phyloP scores from a whole-genome alignment of 2,888 invertebrate genomes.

The Nephrotoma guestfalica region DNA sequence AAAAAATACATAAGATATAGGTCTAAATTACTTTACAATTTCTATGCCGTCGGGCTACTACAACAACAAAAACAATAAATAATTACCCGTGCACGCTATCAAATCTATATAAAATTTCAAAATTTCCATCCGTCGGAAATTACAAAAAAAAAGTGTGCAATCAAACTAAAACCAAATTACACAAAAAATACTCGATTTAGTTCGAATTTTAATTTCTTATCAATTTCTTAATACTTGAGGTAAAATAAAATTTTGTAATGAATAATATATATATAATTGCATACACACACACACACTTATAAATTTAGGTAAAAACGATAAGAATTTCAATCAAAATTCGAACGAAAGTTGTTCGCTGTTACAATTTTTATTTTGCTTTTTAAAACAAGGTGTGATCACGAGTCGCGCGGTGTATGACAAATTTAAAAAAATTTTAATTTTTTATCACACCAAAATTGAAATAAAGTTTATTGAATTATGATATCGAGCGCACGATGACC shows the following conservation, averaged over 20 bases:
- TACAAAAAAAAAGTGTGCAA: not conserved
- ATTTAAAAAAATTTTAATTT: not conserved
- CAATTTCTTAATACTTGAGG: not conserved
- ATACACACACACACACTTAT: not conserved
- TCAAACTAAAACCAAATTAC: not conserved
- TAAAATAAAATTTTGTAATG: not conserved
- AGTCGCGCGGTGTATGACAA: not conserved
- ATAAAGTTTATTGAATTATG: not conserved
- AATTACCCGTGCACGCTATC: not conserved
- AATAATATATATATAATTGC: not conserved
- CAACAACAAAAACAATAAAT: not conserved
- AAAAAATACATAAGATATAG: not conserved
- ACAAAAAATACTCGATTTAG: not conserved
- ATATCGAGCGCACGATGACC: not conserved
- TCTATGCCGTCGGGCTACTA: not conserved
- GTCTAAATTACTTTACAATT: not conserved
- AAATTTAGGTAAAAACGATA: not conserved
- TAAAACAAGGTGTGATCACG: not conserved
- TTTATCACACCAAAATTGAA: not conserved
- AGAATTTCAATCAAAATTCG: not conserved
- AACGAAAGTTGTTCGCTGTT: not conserved
- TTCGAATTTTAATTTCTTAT: not conserved
- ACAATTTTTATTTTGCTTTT: not conserved
- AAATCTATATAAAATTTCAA: not conserved
- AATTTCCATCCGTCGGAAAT: not conserved